These are phyloP conservation scores for Fabriciana adippe DNA, from an alignment of 2,888 invertebrate genomes.

Conservation along the genomic window DNA sequence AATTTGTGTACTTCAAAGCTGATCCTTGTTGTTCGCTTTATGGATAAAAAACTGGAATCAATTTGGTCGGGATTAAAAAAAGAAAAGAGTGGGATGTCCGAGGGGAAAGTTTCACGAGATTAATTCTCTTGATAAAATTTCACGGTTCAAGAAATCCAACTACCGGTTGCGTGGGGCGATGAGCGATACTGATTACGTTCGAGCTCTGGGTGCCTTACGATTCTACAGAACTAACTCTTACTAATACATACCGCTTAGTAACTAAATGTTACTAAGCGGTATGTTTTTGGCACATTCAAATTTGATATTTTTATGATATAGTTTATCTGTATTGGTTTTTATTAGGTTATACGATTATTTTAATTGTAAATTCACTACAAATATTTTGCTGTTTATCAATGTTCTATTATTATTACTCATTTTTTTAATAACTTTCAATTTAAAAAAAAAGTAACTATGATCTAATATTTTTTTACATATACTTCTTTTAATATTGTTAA, in stretches of 20 bases:
- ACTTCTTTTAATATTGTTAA: neutral
- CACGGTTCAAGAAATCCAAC: slow-evolving; percentile 81
- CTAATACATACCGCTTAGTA: no score
- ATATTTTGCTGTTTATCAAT: no score
- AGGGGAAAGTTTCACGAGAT: slow-evolving; percentile 77
- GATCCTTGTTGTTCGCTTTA: slow-evolving; percentile 37
- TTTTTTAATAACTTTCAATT: no score
- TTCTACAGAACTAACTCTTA: slow-evolving; percentile 44
- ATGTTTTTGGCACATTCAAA: no score
- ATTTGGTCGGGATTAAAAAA: slow-evolving; percentile 69
- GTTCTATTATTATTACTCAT: no score
- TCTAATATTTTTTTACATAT: no score
- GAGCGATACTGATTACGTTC: slow-evolving; percentile 79
- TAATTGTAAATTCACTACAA: no score
- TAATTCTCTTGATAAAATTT: slow-evolving; percentile 83
- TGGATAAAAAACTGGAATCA: slow-evolving; percentile 58
- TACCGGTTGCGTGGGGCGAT: slow-evolving; percentile 81
- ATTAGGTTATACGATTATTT: neutral
- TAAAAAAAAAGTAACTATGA: no score
- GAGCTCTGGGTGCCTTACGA: slow-evolving; percentile 55
- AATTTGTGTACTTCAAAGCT: slow-evolving; percentile 33
- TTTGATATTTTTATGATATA: no score
- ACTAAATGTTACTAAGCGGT: neutral
- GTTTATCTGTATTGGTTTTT: neutral
- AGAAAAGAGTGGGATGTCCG: slow-evolving; percentile 65